phyloP scores from a whole-genome alignment of 1,140 invertebrate genomes.

The Drosophila rufa region DNA sequence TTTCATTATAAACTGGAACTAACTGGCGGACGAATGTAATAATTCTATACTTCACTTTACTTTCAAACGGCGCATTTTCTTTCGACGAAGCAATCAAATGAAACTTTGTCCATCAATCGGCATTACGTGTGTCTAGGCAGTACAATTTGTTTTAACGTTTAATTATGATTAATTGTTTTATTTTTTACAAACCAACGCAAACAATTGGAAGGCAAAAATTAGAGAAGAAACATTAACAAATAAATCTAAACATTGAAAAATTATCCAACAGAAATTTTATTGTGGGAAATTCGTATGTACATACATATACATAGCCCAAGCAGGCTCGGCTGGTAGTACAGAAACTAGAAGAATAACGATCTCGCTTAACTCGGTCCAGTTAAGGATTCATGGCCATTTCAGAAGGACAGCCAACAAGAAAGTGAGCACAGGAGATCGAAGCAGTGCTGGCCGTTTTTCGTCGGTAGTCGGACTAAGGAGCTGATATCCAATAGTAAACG shows the following conservation, averaged over 20 bases:
- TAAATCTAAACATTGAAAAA: slow-evolving; percentile 70
- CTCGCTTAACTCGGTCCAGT: too few relatives aligned
- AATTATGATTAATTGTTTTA: slow-evolving; percentile 73
- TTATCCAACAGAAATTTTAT: not conserved
- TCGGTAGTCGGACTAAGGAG: too few relatives aligned
- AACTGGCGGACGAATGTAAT: slow-evolving; percentile 10
- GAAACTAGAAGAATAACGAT: too few relatives aligned
- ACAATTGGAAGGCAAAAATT: slow-evolving; percentile 65
- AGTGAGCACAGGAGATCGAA: too few relatives aligned
- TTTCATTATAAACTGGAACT: slow-evolving; percentile 6
- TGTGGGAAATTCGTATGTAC: not conserved
- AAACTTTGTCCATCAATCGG: slow-evolving; percentile 51
- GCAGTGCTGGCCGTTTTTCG: too few relatives aligned
- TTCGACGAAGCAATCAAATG: slow-evolving; percentile 19
- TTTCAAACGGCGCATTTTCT: slow-evolving; percentile 21
- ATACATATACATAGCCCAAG: too few relatives aligned
- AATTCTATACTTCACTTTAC: slow-evolving; percentile 28
- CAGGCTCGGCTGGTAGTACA: not conserved
- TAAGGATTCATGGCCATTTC: too few relatives aligned
- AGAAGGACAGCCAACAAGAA: too few relatives aligned
- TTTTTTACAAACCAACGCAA: slow-evolving; percentile 60
- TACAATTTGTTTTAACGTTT: slow-evolving; percentile 75
- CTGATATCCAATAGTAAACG: too few relatives aligned
- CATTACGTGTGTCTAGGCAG: slow-evolving; percentile 69
- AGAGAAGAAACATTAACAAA: slow-evolving; percentile 72